Evolutionary conservation across 2,113 vertebrate species (phyloP), one percentile per base, ranked within the genome.

Genomic region (Lichenostomus cassidix): DNA sequence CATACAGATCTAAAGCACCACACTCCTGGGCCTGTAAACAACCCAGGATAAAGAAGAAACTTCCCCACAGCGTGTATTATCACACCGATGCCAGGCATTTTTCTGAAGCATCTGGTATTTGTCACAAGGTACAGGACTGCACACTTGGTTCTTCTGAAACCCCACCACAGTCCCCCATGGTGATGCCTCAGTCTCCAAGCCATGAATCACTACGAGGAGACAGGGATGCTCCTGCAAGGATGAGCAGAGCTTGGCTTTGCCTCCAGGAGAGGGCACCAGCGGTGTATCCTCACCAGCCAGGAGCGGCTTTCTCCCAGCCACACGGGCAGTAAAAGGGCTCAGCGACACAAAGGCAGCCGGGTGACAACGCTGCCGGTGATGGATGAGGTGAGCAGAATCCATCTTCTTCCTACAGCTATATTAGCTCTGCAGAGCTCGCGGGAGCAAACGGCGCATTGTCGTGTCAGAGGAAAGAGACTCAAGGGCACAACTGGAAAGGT

Each of bases 241-340:
- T 16, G 0, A 42, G 39, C 46, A 29, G 65, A 87, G 63, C 41
- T 8, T 2, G 2, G 64, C 76, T 64, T 5, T 39, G 37, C 44
- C 44, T 94, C 91, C 93, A 91, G 89, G 69, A 96, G 73, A 84
- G 92, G 89, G 93, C 84, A 90, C 62, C 59, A 91, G 81, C 18
- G 9, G 10, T 19, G 12, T 55, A 5, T 42, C 65, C 68, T 68
- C 35, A 4, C 31, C 6, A 15, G 55, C 21, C 87, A 50, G 47
- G 39, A 63, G 10, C 27, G 1, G 35, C 73, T 5, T 11, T 28
- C 31, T 41, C 12, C 8, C 39, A 33, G 6, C 64, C 68, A 9
- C 12, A 3, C 27, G 50, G 0, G 50, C 75, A 25, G 10, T 3
- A 16, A 49, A 24, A 24, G 49, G 70, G 46, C 69, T 70, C 89